Base-by-base conservation (phyloP, 1,140 invertebrate genomes). In the Uloborus diversus region DNA sequence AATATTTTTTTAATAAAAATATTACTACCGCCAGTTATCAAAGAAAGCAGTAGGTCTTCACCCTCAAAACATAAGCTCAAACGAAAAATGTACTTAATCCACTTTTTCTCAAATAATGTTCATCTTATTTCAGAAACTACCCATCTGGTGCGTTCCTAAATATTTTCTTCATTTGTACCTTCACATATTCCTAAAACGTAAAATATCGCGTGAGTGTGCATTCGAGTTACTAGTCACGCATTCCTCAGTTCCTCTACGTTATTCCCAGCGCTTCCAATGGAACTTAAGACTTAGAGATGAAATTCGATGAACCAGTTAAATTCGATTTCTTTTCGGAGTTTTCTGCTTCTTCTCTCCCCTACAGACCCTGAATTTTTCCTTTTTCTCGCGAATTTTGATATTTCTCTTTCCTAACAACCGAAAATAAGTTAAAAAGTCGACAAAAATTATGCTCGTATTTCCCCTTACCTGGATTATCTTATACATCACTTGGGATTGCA, bases 251-350 rank as follows among this genome's bases (percentile, higher is more conserved):
- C 20, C 28, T 32, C 23, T 42, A 56, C 53, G 59, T 32, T 56
- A 49, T 30, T 28, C 61, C 73, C 42, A 9, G 23, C 47, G 30
- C 32, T n/a, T 33, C 73, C 42, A 78, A 65, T 78, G 73, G 62
- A 78, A 65, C 66, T 66, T 35, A 37, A 66, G 33, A 28, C 37
- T 65, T 30, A 47, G 20, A 61, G 62, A 78, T 78, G 61, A 78
- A 78, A 78, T 78, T 73, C 62, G 61, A 78, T 78, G 61, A 61
- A n/a, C 47, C 30, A 23, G 49, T 53, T 65, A 64, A 78, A 78
- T 78, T 78, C 73, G 61, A 78, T 78, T 78, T 78, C 56, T 59
- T 78, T 61, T 20, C 25, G 17, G 17, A 42, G 51, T 28, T n/a
- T 69, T 32, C n/a, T n/a, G n/a, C n/a, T n/a, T n/a, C n/a, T n/a